These are phyloP conservation scores for Setipinna tenuifilis DNA, from an alignment of 2,797 vertebrate species.

Conservation along the genomic window DNA sequence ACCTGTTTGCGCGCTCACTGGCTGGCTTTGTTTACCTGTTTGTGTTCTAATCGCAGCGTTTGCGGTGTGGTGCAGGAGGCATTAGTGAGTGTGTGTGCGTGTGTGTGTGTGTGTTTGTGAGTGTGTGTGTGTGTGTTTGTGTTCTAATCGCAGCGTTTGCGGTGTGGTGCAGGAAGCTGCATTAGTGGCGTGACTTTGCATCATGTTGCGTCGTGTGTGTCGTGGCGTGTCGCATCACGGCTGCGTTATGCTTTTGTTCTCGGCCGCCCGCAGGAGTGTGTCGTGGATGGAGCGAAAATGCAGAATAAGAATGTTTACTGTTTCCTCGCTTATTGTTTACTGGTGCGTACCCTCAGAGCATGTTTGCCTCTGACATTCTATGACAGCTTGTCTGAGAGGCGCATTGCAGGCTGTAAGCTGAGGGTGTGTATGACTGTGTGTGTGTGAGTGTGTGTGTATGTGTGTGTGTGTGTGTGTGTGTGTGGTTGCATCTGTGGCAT, in stretches of 20 bases:
- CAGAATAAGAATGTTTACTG: conserved; percentile 54
- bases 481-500: neutral
- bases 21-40: no score
- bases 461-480: neutral
- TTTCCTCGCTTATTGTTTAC: conserved; percentile 49
- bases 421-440: neutral
- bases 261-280: conserved; percentile 52
- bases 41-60: no score
- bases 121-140: no score
- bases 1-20: no score
- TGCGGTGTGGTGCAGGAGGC: no score
- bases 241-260: neutral
- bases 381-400: conserved; percentile 41
- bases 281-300: conserved; percentile 31
- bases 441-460: neutral
- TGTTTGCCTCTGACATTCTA: conserved; percentile 39
- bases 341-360: conserved; percentile 51
- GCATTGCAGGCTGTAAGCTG: conserved; percentile 29
- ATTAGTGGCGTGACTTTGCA: no score
- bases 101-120: no score
- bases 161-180: no score
- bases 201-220: no score
- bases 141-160: no score
- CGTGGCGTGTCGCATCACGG: no score
- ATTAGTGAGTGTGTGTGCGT: no score